Conservation (phyloP, 2,113 vertebrate genomes). For the Forbesichthys agassizii region DNA sequence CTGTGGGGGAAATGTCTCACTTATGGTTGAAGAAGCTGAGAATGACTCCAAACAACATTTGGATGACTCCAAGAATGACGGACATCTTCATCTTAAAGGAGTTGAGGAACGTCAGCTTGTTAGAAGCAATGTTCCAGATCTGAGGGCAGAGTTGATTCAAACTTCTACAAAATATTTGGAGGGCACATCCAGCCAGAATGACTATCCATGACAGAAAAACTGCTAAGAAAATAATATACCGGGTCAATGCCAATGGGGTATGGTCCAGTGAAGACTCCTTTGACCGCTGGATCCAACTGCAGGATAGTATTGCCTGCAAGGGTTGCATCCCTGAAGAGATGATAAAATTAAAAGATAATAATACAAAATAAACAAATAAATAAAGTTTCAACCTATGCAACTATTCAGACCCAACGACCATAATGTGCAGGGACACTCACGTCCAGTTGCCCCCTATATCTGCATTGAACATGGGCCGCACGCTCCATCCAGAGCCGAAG, state of each 20-base stretch:
- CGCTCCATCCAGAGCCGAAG: conserved; percentile 95
- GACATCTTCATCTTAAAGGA: conserved; percentile 99
- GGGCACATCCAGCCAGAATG: neutral
- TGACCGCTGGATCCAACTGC: conserved; percentile 86
- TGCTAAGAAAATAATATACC: conserved; percentile 60
- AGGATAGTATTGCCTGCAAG: conserved; percentile 78
- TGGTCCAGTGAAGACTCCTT: conserved; percentile 87
- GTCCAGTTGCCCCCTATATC: conserved; percentile 83
- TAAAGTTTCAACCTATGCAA: neutral
- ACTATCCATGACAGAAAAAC: neutral
- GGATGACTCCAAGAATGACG: conserved; percentile 89
- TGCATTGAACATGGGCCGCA: conserved; percentile 86
- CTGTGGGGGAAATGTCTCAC: conserved; percentile 70
- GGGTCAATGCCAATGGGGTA: conserved; percentile 98
- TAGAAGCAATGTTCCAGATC: conserved; percentile 95
- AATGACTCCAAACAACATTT: conserved; percentile 93
- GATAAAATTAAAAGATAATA: neutral
- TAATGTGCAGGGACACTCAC: conserved; percentile 77
- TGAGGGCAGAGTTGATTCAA: conserved; percentile 48
- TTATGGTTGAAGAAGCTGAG: conserved; percentile 94
- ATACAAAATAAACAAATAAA: neutral
- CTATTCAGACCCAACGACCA: neutral
- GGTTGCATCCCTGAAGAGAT: conserved; percentile 69
- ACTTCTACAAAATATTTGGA: neutral
- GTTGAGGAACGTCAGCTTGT: conserved; percentile 96